Evolutionary conservation across 2,113 vertebrate species (phyloP).

Genomic region (Taurulus bubalis): DNA sequence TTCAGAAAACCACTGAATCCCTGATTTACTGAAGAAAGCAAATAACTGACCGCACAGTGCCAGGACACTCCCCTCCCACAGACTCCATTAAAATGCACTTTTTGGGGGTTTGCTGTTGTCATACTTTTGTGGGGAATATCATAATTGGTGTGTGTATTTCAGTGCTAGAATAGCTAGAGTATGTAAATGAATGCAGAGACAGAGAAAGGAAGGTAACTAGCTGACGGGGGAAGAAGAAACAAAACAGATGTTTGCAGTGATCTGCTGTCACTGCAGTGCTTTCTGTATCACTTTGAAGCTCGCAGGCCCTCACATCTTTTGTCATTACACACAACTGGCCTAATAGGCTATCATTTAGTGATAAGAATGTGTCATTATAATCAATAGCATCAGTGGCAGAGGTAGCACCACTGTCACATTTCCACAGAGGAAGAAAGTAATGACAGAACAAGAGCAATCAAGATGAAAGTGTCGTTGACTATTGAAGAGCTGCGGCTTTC

Average conservation of each 20-base stretch:
- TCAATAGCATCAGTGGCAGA: conserved; percentile 19
- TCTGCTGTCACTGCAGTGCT: conserved; percentile 38
- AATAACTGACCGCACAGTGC: conserved; percentile 34
- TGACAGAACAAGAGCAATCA: too few species aligned
- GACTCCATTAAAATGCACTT: not conserved
- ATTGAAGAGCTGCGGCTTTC: not conserved
- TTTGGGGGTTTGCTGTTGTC: not conserved
- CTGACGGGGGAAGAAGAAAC: not conserved
- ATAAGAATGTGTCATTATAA: conserved; percentile 23
- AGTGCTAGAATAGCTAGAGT: not conserved
- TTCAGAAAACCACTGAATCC: conserved; percentile 65
- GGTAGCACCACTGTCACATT: conserved; percentile 9
- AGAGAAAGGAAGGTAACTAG: not conserved
- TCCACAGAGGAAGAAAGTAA: not conserved
- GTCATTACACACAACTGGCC: conserved; percentile 35
- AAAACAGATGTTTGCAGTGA: conserved; percentile 37
- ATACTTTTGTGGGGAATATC: not conserved
- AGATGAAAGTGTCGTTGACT: not conserved
- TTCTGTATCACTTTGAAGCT: conserved; percentile 55
- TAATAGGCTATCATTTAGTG: conserved; percentile 48
- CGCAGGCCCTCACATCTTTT: conserved; percentile 20
- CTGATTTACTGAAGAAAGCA: conserved; percentile 69
- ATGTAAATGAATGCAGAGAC: conserved; percentile 21
- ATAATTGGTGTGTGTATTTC: not conserved
- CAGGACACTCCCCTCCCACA: not conserved